A percentile compares a stretch with the other conserved stretches of the same genome.
phyloP scores from a whole-genome alignment of 1,140 invertebrate species.

The Schlechtendalia chinensis region DNA sequence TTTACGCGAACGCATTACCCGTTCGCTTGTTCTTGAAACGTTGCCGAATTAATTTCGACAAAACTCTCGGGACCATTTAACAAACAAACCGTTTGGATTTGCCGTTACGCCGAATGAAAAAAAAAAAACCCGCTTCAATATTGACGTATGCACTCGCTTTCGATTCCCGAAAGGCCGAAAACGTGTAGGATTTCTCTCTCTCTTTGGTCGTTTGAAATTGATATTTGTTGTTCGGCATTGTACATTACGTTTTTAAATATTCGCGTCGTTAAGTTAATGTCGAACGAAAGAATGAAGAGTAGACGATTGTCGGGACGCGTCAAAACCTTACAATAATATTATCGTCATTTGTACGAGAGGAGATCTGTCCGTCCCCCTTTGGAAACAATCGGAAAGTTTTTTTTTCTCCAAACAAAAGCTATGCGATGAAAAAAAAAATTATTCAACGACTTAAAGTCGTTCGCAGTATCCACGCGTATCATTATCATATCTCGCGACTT shows the following conservation, averaged over 20 bases:
- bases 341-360: background rate
- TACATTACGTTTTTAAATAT: too few species aligned
- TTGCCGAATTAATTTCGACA: slow-evolving; percentile 23
- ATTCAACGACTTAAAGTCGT: background rate
- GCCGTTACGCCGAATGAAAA: slow-evolving; percentile 31
- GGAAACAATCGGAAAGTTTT: background rate
- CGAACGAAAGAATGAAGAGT: background rate
- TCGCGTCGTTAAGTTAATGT: too few species aligned
- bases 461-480: background rate
- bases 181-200: slow-evolving; percentile 30
- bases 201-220: too few species aligned
- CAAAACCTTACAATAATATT: background rate
- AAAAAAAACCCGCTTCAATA: slow-evolving; percentile 23
- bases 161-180: background rate
- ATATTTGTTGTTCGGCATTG: too few species aligned
- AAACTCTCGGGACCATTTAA: slow-evolving; percentile 19
- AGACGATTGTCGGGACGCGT: slow-evolving; percentile 6
- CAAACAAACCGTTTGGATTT: slow-evolving; percentile 41
- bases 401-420: slow-evolving; percentile 14
- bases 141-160: slow-evolving; percentile 1
- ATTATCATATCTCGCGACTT: background rate
- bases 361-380: background rate
- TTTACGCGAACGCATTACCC: slow-evolving; percentile 5
- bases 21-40: slow-evolving; percentile 8
- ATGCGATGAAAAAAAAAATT: too few species aligned